phyloP scores from a whole-genome alignment of 2,113 vertebrate species.

The Halichoeres trimaculatus region DNA sequence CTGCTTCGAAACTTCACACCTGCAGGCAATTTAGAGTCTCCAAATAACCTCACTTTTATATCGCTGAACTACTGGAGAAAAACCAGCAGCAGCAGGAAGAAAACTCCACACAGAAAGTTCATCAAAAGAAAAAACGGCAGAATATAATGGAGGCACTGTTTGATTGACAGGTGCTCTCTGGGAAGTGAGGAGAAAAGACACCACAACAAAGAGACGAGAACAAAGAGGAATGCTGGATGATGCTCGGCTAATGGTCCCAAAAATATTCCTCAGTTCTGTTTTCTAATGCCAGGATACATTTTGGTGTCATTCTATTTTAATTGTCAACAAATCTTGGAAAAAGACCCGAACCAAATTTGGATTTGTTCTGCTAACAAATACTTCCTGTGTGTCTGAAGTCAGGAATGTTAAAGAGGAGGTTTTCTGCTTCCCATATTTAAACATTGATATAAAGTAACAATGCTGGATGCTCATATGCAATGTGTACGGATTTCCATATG shows the following conservation, averaged over 20 bases:
- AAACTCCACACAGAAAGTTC: conserved; percentile 47
- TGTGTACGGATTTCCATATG: no score
- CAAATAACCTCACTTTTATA: conserved; percentile 34
- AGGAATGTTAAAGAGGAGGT: no score
- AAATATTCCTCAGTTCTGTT: conserved; percentile 18
- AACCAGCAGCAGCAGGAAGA: conserved; percentile 21
- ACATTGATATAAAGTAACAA: neutral
- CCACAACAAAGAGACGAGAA: conserved; percentile 19
- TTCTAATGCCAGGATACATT: conserved; percentile 10
- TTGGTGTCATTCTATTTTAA: neutral
- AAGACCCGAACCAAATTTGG: neutral
- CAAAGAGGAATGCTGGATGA: conserved; percentile 21
- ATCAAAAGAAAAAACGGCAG: conserved; percentile 27
- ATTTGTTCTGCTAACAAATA: neutral
- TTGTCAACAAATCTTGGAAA: neutral
- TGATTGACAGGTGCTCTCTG: conserved; percentile 48
- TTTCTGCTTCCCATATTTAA: no score
- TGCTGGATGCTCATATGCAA: no score
- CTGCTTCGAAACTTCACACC: conserved; percentile 21
- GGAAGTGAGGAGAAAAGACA: conserved; percentile 24
- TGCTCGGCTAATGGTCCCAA: conserved; percentile 13
- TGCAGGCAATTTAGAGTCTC: conserved; percentile 17
- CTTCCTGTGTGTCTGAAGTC: neutral
- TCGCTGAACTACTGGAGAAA: conserved; percentile 6
- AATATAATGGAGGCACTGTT: conserved; percentile 8